A percentile compares a stretch with the other conserved stretches of the same genome.
These are phyloP conservation scores for Chanos chanos DNA, from an alignment of 2,797 vertebrate species.

Conservation along the genomic window DNA sequence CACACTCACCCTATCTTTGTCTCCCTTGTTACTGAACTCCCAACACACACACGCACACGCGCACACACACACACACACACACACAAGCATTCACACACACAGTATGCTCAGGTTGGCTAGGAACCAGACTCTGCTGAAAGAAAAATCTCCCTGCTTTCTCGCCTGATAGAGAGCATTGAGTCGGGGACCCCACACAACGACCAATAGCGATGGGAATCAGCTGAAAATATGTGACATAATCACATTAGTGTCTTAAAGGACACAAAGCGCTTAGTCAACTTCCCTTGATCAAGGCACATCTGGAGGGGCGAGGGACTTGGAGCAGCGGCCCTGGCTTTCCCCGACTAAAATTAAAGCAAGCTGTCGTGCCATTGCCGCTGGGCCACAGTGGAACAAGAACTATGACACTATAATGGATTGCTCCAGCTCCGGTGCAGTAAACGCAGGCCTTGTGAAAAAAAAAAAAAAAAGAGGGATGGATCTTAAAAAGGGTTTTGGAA, in stretches of 20 bases:
- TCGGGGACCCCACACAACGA: conserved; percentile 70
- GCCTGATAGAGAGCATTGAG: conserved; percentile 66
- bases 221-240: conserved; percentile 77
- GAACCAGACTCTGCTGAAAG: conserved; percentile 70
- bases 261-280: conserved; percentile 74
- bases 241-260: conserved; percentile 76
- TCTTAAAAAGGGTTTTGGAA: conserved; percentile 67
- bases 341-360: conserved; percentile 75
- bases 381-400: conserved; percentile 67
- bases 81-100: conserved; percentile 43
- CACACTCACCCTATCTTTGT: no score
- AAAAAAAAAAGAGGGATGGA: conserved; percentile 54
- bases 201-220: conserved; percentile 72
- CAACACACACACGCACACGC: conserved; percentile 34
- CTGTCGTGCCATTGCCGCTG: conserved; percentile 69
- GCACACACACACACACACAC: conserved; percentile 30
- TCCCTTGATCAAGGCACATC: conserved; percentile 72
- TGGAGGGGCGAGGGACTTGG: conserved; percentile 58
- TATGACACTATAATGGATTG: conserved; percentile 75
- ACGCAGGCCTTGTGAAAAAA: conserved; percentile 59
- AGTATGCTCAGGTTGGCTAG: conserved; percentile 70
- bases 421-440: conserved; percentile 60
- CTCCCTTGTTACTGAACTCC: not conserved
- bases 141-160: conserved; percentile 70
- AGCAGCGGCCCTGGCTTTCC: conserved; percentile 66